Evolutionary conservation across 1,140 invertebrate species (phyloP).

Genomic region (Drosophila insularis): DNA sequence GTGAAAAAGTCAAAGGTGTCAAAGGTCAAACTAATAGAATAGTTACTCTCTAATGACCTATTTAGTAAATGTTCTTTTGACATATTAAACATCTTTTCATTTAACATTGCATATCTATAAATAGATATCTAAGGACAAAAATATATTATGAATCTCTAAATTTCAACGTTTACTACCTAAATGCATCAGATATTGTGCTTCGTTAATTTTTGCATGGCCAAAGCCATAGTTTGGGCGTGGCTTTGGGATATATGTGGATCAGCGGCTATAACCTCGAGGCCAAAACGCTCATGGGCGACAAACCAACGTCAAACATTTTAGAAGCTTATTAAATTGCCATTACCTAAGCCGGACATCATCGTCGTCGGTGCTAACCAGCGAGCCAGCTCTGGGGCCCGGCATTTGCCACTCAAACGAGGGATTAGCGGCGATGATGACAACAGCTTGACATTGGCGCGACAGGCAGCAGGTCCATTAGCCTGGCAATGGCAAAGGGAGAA

Average conservation of each 20-base stretch:
- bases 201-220: background rate
- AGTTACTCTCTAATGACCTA: too few relatives aligned
- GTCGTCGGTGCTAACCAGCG: constrained; percentile 26
- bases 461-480: constrained; percentile 64
- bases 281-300: constrained; percentile 14
- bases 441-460: constrained; percentile 61
- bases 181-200: background rate
- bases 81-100: too few relatives aligned
- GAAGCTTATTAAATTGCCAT: constrained; percentile 78
- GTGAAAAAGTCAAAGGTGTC: too few relatives aligned
- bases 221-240: background rate
- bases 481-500: constrained; percentile 1
- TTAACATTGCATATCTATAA: too few relatives aligned
- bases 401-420: constrained; percentile 77
- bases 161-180: too few relatives aligned
- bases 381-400: constrained; percentile 33
- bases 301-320: constrained; percentile 37
- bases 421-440: constrained; percentile 79
- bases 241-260: background rate
- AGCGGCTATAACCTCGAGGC: background rate
- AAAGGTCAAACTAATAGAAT: too few relatives aligned
- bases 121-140: too few relatives aligned
- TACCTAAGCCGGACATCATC: constrained; percentile 75
- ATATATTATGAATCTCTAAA: too few relatives aligned
- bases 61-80: too few relatives aligned